A percentile compares a stretch with the other conserved stretches of the same genome.
Evolutionary conservation across 2,797 vertebrate species (phyloP).

Genomic region (Malurus splendens): DNA sequence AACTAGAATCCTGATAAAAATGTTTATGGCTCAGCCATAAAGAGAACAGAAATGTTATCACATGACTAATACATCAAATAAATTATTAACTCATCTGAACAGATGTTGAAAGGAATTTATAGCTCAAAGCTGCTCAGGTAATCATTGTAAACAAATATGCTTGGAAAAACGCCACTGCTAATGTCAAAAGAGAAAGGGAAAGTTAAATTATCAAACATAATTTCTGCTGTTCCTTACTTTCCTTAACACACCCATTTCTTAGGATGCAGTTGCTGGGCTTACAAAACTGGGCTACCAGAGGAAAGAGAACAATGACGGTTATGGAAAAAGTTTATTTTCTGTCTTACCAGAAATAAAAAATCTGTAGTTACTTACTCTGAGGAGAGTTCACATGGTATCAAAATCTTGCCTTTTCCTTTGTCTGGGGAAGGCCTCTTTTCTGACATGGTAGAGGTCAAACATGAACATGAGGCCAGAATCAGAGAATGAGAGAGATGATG

Average conservation of each 20-base stretch:
- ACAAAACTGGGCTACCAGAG: neutral
- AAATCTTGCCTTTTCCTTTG: neutral
- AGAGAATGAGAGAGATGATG: neutral
- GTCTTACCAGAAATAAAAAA: neutral
- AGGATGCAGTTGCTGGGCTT: neutral
- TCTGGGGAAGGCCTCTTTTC: neutral
- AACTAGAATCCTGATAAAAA: neutral
- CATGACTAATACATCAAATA: neutral
- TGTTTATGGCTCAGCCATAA: neutral
- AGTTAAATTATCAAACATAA: neutral
- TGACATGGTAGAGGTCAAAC: neutral
- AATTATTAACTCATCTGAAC: neutral
- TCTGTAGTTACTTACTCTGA: neutral
- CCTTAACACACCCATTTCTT: neutral
- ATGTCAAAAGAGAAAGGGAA: neutral
- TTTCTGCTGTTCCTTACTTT: neutral
- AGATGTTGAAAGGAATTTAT: neutral
- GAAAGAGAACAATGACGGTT: neutral
- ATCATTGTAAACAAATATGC: neutral
- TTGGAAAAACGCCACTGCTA: neutral
- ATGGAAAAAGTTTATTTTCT: neutral
- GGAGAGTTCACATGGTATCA: neutral
- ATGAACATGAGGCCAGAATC: neutral
- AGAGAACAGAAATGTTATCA: neutral
- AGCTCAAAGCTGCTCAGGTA: neutral